These are phyloP conservation scores for Ypsolopha sequella DNA, from an alignment of 2,888 invertebrate species.

Conservation along the genomic window DNA sequence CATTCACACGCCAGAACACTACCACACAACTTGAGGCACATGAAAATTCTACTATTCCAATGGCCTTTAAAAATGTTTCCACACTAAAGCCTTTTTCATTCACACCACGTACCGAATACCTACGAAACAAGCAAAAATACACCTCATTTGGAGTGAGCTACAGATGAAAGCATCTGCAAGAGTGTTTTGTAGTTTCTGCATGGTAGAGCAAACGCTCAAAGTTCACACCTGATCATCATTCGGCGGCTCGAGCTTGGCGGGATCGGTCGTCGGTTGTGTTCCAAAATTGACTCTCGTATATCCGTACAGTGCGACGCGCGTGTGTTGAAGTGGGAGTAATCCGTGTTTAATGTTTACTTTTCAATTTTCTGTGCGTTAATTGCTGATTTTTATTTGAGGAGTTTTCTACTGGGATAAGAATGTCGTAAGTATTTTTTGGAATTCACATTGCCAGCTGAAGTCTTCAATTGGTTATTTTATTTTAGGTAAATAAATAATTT, in stretches of 20 bases:
- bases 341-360: slow-evolving; percentile 36
- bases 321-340: slow-evolving; percentile 32
- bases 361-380: slow-evolving; percentile 29
- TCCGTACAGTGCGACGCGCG: neutral
- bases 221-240: slow-evolving; percentile 3
- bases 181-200: too few species aligned
- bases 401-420: slow-evolving; percentile 34
- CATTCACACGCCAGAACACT: slow-evolving; percentile 19
- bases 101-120: too few species aligned
- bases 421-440: slow-evolving; percentile 36
- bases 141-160: too few species aligned
- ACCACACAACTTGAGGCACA: too few species aligned
- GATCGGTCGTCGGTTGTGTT: neutral
- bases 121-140: too few species aligned
- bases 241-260: neutral
- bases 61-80: too few species aligned
- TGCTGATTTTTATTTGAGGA: slow-evolving; percentile 22
- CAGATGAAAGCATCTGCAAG: too few species aligned
- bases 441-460: neutral
- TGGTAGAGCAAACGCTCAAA: neutral
- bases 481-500: too few species aligned
- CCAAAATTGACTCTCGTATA: neutral
- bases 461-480: too few species aligned
- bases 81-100: too few species aligned
- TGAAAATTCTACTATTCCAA: too few species aligned